phyloP scores from a whole-genome alignment of 2,113 vertebrate genomes.

The Hyla sarda region DNA sequence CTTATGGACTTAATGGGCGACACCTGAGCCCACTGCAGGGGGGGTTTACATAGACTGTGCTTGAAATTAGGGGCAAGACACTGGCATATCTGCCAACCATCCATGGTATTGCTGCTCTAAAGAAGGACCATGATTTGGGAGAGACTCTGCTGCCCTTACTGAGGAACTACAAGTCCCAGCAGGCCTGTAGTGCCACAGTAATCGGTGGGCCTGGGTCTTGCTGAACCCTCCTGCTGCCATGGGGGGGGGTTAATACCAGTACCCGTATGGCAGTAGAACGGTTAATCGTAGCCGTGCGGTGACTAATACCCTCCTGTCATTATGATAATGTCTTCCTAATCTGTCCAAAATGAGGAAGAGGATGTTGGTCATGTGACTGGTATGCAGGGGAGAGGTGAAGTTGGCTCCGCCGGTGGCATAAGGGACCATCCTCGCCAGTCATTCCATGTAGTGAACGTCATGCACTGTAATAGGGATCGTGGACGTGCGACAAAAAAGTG shows the following conservation, averaged over 20 bases:
- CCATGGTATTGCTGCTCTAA: slow-evolving; percentile 25
- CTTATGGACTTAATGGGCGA: no score
- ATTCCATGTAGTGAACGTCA: slow-evolving; percentile 7
- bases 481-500: background rate
- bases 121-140: slow-evolving; percentile 8
- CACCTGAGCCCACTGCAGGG: no score
- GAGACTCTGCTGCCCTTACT: background rate
- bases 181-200: background rate
- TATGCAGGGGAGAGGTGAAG: background rate
- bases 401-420: background rate
- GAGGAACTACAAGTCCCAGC: slow-evolving; percentile 2
- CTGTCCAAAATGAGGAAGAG: background rate
- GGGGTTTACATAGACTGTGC: no score
- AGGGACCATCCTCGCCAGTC: background rate
- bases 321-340: background rate
- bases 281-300: background rate
- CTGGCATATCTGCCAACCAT: background rate
- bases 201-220: background rate
- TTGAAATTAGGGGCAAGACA: no score
- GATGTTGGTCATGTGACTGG: background rate
- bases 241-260: background rate
- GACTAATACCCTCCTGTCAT: background rate
- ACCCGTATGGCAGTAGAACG: background rate
- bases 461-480: no score
- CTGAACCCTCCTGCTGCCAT: background rate